phyloP scores from a whole-genome alignment of 1,140 invertebrate species.

The Heterodera carotae region DNA sequence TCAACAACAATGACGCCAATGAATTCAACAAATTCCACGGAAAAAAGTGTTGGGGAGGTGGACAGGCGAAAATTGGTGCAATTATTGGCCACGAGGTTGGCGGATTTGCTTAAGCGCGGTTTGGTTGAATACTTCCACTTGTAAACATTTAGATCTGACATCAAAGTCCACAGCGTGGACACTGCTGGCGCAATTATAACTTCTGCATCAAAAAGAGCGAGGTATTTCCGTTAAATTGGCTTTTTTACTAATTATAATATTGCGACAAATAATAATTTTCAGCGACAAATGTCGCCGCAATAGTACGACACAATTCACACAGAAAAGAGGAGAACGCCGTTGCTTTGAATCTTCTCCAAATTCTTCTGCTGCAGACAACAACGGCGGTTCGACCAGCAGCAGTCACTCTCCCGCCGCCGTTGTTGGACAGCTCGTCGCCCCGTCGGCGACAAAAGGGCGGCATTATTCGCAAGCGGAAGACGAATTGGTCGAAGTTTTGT shows the following conservation, averaged over 20 bases:
- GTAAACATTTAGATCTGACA: background rate
- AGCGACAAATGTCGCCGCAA: too few relatives aligned
- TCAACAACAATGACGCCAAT: background rate
- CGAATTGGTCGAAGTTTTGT: conserved; percentile 2
- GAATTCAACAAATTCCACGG: background rate
- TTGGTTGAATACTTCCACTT: background rate
- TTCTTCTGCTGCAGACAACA: too few relatives aligned
- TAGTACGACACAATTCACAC: too few relatives aligned
- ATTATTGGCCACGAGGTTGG: background rate
- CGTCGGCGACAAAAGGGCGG: background rate
- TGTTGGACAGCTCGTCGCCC: too few relatives aligned
- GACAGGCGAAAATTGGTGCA: background rate
- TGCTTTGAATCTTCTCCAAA: too few relatives aligned
- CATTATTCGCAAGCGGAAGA: background rate
- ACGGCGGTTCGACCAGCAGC: background rate
- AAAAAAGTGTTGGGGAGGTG: background rate
- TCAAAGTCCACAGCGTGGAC: background rate
- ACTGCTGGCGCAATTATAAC: background rate
- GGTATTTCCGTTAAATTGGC: too few relatives aligned
- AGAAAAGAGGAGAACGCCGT: too few relatives aligned
- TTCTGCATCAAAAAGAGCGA: background rate
- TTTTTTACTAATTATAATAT: too few relatives aligned
- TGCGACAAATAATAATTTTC: background rate
- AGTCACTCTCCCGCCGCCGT: too few relatives aligned
- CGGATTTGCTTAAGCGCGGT: background rate